Percentiles rank a stretch among this genome's conserved stretches.
phyloP scores from a whole-genome alignment of 2,113 vertebrate genomes.

The Callithrix jacchus region DNA sequence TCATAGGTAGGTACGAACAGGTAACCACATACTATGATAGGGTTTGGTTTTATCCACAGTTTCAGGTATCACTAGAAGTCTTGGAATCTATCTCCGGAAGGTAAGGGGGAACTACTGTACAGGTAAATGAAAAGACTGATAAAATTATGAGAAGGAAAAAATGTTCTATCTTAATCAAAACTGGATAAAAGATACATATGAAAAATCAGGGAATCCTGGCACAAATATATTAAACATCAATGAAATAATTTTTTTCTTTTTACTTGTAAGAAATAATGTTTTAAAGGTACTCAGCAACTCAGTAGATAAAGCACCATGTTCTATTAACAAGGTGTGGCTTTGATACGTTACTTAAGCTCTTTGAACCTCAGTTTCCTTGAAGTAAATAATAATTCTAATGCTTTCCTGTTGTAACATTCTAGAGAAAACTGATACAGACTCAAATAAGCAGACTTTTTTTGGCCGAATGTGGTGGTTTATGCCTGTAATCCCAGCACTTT shows the following conservation, averaged over 20 bases:
- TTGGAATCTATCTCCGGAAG: neutral
- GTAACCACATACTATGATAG: neutral
- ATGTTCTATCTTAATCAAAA: neutral
- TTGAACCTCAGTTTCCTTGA: neutral
- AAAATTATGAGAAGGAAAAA: neutral
- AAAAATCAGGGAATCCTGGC: constrained; percentile 20
- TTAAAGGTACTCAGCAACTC: neutral
- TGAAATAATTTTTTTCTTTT: constrained; percentile 1
- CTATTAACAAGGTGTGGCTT: neutral
- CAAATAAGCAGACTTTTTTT: neutral
- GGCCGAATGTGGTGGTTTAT: too few relatives aligned
- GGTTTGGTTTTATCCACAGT: neutral
- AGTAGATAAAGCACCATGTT: neutral
- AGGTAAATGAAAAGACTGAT: neutral
- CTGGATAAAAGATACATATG: neutral
- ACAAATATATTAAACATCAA: neutral
- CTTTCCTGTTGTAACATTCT: neutral
- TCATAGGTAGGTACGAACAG: neutral
- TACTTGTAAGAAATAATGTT: neutral
- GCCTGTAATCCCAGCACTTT: too few relatives aligned
- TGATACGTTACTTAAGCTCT: neutral
- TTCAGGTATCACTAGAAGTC: neutral
- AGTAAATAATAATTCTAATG: neutral
- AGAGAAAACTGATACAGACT: neutral
- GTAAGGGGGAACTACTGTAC: neutral